These are phyloP conservation scores for Leptoteleia sp. DNA, from an alignment of 1,140 invertebrate genomes.

Conservation along the genomic window DNA sequence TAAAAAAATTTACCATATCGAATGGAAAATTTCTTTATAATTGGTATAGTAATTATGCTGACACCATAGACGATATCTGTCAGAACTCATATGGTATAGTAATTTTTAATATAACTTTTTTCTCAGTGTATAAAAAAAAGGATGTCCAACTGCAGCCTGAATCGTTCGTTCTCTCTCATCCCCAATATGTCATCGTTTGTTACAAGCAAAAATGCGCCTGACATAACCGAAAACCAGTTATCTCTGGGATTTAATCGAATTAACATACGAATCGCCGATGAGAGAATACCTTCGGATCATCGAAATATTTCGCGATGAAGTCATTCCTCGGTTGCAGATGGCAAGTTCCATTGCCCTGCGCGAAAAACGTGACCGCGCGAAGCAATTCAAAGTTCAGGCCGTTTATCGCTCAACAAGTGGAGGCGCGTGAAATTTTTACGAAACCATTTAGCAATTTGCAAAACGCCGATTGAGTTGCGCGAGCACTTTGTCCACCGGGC, in stretches of 20 bases:
- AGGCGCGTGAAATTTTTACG: constrained; percentile 12
- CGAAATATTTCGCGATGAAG: constrained; percentile 17
- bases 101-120: too few relatives aligned
- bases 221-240: constrained; percentile 4
- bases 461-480: constrained; percentile 1
- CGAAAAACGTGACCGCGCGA: constrained; percentile 7
- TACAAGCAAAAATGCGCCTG: too few relatives aligned
- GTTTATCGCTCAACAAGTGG: constrained; percentile 20
- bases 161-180: too few relatives aligned
- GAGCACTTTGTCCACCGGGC: constrained; percentile 2
- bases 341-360: constrained; percentile 26
- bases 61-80: too few relatives aligned
- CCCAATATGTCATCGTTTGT: too few relatives aligned
- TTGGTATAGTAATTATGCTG: too few relatives aligned
- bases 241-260: constrained; percentile 8
- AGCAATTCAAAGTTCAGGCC: constrained; percentile 34
- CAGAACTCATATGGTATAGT: too few relatives aligned
- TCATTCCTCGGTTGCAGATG: constrained; percentile 10
- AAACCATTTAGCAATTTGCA: not conserved
- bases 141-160: too few relatives aligned
- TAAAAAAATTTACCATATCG: too few relatives aligned
- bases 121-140: too few relatives aligned
- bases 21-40: too few relatives aligned
- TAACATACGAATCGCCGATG: constrained; percentile 5
- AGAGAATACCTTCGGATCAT: constrained; percentile 5